Conservation (phyloP, 2,888 invertebrate genomes). For the Dilophus febrilis region DNA sequence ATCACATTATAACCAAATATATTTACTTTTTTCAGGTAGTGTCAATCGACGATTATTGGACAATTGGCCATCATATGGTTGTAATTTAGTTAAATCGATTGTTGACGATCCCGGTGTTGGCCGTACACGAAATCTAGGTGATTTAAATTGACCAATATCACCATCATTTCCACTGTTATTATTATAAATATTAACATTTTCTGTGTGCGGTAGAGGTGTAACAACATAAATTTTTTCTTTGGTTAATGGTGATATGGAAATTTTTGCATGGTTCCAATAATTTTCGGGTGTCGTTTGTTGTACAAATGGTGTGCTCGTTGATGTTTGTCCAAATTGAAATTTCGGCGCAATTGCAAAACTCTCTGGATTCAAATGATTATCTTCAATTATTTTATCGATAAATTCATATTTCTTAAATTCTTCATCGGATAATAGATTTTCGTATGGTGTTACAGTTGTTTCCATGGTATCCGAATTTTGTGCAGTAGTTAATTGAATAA, state of each 20-base stretch:
- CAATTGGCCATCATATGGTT: conserved; percentile 18
- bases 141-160: conserved; percentile 17
- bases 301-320: conserved; percentile 8
- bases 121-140: conserved; percentile 36
- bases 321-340: too few species aligned
- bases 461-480: too few species aligned
- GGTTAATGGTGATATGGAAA: conserved; percentile 56
- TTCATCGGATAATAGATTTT: neutral
- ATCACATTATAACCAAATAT: neutral
- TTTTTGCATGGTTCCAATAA: conserved; percentile 47
- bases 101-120: conserved; percentile 33
- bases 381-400: neutral
- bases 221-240: conserved; percentile 71
- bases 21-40: conserved; percentile 2
- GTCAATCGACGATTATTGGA: conserved; percentile 4
- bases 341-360: neutral
- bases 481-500: too few species aligned
- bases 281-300: conserved; percentile 12
- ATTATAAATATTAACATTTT: conserved; percentile 10
- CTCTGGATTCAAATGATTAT: neutral
- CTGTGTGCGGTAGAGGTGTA: conserved; percentile 44
- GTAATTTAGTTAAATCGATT: too few species aligned
- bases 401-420: conserved; percentile 3
- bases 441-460: neutral
- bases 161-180: conserved; percentile 7